phyloP scores from a whole-genome alignment of 1,140 invertebrate genomes.

The Acromyrmex charruanus region DNA sequence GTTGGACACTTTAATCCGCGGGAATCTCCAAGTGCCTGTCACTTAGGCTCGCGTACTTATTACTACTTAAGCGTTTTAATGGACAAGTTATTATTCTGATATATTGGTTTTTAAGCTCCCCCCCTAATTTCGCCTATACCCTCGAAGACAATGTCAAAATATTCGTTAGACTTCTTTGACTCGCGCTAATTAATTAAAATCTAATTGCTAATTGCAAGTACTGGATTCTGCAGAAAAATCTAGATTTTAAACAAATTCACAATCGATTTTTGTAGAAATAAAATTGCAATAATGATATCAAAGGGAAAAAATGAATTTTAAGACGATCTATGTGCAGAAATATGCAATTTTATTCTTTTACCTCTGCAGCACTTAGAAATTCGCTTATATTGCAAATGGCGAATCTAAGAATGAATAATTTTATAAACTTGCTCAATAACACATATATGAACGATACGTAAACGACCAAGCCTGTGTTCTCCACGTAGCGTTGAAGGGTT shows the following conservation, averaged over 20 bases:
- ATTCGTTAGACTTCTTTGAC: constrained; percentile 64
- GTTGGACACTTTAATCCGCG: constrained; percentile 85
- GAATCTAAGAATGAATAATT: constrained; percentile 79
- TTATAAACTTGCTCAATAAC: constrained; percentile 76
- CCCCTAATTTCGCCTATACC: constrained; percentile 10
- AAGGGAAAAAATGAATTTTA: background rate
- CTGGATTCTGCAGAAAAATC: background rate
- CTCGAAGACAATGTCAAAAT: constrained; percentile 21
- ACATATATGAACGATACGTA: constrained; percentile 53
- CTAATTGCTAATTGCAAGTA: background rate
- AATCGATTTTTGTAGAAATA: background rate
- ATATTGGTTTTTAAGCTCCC: constrained; percentile 81
- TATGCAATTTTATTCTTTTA: constrained; percentile 56
- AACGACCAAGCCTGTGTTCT: constrained; percentile 63
- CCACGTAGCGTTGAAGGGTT: constrained; percentile 32
- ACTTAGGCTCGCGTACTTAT: constrained; percentile 84
- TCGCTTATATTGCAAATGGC: constrained; percentile 75
- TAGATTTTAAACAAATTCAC: background rate
- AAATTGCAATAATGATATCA: background rate
- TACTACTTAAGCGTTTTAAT: constrained; percentile 85
- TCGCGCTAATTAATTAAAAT: constrained; percentile 62
- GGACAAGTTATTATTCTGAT: constrained; percentile 85
- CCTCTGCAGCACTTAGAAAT: constrained; percentile 55
- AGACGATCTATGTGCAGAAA: background rate
- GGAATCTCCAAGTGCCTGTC: constrained; percentile 82